phyloP scores from a whole-genome alignment of 2,888 invertebrate species.

The Sarcophaga variegata region DNA sequence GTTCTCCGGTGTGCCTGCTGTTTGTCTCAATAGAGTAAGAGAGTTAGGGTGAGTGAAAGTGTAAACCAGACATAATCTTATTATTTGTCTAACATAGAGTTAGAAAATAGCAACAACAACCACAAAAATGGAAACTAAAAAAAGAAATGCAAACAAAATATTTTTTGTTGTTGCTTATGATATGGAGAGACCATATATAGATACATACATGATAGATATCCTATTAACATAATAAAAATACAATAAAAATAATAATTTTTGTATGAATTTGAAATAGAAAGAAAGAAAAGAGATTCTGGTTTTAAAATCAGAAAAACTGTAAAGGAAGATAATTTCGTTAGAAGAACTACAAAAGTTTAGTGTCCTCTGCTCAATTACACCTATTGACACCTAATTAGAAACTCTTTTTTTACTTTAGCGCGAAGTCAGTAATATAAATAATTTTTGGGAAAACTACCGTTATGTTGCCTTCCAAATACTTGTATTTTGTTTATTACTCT shows the following conservation, averaged over 20 bases:
- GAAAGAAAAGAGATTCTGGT: no score
- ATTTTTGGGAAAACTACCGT: no score
- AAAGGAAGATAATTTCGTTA: no score
- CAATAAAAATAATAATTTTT: neutral
- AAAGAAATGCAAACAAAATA: constrained; percentile 52
- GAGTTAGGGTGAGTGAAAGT: neutral
- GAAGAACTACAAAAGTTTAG: no score
- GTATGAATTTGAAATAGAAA: neutral
- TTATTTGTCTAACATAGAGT: constrained; percentile 31
- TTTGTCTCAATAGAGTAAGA: neutral
- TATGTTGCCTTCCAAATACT: no score
- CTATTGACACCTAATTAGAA: no score
- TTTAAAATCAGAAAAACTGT: neutral
- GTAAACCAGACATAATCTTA: constrained; percentile 53
- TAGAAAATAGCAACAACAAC: constrained; percentile 12
- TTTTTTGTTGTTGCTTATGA: constrained; percentile 37
- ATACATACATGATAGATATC: constrained; percentile 20
- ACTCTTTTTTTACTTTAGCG: no score
- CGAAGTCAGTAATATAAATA: no score
- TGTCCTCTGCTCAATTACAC: no score
- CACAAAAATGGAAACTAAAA: constrained; percentile 8
- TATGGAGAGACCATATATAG: neutral
- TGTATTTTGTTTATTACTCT: no score
- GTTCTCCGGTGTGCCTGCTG: neutral
- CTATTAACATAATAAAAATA: constrained; percentile 11